Percentiles rank a stretch among this genome's conserved stretches.
Evolutionary conservation across 2,888 invertebrate genomes (phyloP).

Genomic region (Trachelus tabidus): DNA sequence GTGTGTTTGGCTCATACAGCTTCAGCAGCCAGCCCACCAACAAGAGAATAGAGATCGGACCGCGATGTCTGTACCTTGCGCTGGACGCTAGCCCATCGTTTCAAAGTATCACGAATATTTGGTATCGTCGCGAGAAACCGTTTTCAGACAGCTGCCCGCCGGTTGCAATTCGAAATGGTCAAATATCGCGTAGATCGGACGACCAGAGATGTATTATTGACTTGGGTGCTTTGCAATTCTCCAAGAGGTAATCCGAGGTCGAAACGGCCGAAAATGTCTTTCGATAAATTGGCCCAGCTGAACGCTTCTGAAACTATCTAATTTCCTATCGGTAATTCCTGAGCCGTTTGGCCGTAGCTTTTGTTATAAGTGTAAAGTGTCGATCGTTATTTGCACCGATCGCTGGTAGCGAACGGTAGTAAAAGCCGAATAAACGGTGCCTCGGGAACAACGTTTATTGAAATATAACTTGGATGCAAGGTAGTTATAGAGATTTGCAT

Average conservation of each 20-base stretch:
- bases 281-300: background rate
- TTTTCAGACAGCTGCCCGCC: background rate
- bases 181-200: background rate
- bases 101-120: constrained; percentile 46
- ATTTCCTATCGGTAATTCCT: background rate
- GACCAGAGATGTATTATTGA: background rate
- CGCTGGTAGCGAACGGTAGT: background rate
- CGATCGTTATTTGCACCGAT: too few relatives aligned
- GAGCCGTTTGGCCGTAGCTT: background rate
- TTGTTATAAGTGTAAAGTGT: background rate
- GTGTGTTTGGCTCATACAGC: background rate
- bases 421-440: background rate
- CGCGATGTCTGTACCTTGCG: constrained; percentile 31
- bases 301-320: background rate
- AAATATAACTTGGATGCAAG: background rate
- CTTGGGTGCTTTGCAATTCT: background rate
- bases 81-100: constrained; percentile 54
- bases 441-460: background rate
- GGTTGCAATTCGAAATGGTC: background rate
- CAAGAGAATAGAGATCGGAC: constrained; percentile 35
- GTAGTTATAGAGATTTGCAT: background rate
- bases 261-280: background rate
- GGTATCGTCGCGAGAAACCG: background rate
- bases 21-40: background rate
- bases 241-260: background rate